A percentile compares a stretch with the other conserved stretches of the same genome.
Conservation (phyloP, 2,888 invertebrate genomes). For the Eurytoma californica region DNA sequence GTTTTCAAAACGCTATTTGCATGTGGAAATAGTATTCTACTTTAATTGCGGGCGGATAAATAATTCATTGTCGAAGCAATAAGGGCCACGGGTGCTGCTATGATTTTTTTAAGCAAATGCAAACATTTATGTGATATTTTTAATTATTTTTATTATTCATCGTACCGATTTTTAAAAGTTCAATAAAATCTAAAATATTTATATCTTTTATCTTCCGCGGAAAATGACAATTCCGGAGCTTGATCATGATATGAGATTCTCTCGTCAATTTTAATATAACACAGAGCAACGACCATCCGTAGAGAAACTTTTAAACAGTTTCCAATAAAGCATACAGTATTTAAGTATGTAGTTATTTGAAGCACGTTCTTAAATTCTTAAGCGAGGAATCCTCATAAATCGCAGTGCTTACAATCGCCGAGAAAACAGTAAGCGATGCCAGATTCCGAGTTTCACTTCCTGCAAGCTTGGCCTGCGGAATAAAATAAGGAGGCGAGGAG, state of each 20-base stretch:
- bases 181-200: too few species aligned
- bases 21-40: conserved; percentile 8
- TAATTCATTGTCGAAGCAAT: conserved; percentile 28
- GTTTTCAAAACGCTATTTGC: conserved; percentile 39
- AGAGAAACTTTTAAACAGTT: too few species aligned
- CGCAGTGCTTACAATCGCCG: neutral
- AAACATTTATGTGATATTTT: too few species aligned
- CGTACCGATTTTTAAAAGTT: too few species aligned
- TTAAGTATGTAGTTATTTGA: neutral
- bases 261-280: too few species aligned
- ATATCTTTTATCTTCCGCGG: too few species aligned
- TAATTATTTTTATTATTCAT: too few species aligned
- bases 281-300: too few species aligned
- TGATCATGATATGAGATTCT: too few species aligned
- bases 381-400: conserved; percentile 41
- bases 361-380: conserved; percentile 17
- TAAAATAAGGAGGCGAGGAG: neutral
- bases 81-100: neutral
- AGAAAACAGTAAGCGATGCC: neutral
- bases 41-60: conserved; percentile 16
- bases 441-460: conserved; percentile 30
- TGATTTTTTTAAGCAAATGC: too few species aligned
- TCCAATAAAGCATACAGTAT: too few species aligned
- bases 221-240: too few species aligned
- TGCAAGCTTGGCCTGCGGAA: conserved; percentile 2